Base-by-base conservation (phyloP, 2,797 vertebrate species). In the Cirrhinus mrigala region DNA sequence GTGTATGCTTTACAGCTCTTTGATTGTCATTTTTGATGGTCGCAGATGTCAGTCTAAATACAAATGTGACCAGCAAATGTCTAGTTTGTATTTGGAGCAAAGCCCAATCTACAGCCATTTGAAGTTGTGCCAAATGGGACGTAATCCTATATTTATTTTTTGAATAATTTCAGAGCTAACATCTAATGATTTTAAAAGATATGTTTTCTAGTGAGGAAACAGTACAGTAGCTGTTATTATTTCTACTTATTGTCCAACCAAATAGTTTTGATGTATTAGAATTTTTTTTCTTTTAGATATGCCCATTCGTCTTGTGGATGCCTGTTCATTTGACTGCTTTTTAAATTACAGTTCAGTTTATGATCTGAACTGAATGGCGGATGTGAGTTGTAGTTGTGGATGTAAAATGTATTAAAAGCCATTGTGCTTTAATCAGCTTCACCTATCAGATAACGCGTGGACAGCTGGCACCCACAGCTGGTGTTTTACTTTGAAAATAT, bases 391-490 rank as follows among this genome's bases (percentile, higher is more conserved):
- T 54, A 79, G 64, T 81, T 79, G 10, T 29, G 73, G 66, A 66
- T 62, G 73, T 52, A 80, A 83, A 88, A 76, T 86, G 60, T 85
- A 88, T 70, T 69, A 74, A 83, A 86, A 60, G 37, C 29, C 24
- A 84, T 84, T 79, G 73, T 81, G 58, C 75, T 85, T 88, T 76
- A 78, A 87, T 46, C 78, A 86, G 62, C 79, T 80, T 78, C 83
- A 79, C 80, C 83, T 68, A 84, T 87, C 78, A 70, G 74, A 81
- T 20, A 22, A 33, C 8, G 40, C 68, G 16, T 73, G 70, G 52
- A 74, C 84, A 84, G 81, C 88, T 89, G 84, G 86, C 81, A 84
- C 14, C 77, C 82, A 86, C 79, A 87, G 68, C 86, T 86, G 84
- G 40, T 81, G 62, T 82, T 78, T 76, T 68, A 83, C 68, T 64